Evolutionary conservation across 2,113 vertebrate species (phyloP), one percentile per base, ranked within the genome.

Genomic region (Naja naja): DNA sequence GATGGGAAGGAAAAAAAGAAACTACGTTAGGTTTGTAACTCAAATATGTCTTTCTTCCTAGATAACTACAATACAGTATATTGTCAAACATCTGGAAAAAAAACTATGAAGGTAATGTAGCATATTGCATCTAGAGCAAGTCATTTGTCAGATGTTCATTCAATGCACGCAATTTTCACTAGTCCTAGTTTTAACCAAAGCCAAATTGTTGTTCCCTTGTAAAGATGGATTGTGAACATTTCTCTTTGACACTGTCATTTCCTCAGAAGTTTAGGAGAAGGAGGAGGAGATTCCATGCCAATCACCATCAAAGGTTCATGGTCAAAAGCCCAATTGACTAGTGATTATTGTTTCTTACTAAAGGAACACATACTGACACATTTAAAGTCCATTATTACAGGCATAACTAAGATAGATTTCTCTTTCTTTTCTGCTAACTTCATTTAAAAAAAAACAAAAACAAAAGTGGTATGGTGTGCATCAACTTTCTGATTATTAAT

Each of bases 401-500:
- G 2, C 5, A 3, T 93, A 93, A 53, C 45, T 88, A 95, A 94
- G 53, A 87, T 88, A 94, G 92, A 0, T 64, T 91, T 23, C 88
- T 74, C 14, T 34, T 0, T 69, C 91, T 94, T 53, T 74, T 14
- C 93, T 92, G 88, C 92, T 93, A 92, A 34, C 39, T 93, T 95
- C n/a, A 94, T 55, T 96, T 93, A 94, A 93, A 96, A 95, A 95
- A 95, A 91, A 87, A 95, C n/a, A 93, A 93, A 95, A 95, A 95
- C 90, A 86, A 96, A 94, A 93, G 95, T 90, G 96, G 95, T 60
- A 53, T 90, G 91, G 85, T 95, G 94, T 92, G 88, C 85, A 92
- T 93, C 94, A 93, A 96, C 95, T 97, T 97, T 97, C 96, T 93
- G 96, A 95, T 3, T 74, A 97, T 97, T 96, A 96, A 97, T 97